Evolutionary conservation across 2,888 invertebrate genomes (phyloP).

Genomic region (Lamellibrachia satsuma): DNA sequence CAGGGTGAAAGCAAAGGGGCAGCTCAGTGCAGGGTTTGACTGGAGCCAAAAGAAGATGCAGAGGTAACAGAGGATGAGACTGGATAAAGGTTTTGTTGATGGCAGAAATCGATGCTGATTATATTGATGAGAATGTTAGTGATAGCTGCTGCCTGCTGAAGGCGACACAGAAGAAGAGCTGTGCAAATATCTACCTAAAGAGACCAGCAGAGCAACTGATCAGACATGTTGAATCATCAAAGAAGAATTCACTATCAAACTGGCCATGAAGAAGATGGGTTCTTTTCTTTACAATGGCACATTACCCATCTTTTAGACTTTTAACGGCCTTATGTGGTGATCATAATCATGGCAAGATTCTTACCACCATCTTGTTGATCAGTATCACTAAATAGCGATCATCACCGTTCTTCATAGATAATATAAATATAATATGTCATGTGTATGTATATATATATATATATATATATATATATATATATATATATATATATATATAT

Average conservation of each 20-base stretch:
- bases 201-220: background rate
- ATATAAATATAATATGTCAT: too few relatives aligned
- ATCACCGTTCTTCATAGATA: too few relatives aligned
- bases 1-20: background rate
- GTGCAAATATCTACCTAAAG: background rate
- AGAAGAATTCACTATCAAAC: background rate
- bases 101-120: background rate
- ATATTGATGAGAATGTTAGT: background rate
- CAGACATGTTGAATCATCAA: background rate
- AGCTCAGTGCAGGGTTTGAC: background rate
- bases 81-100: background rate
- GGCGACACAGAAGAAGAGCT: background rate
- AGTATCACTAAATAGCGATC: too few relatives aligned
- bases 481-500: too few relatives aligned
- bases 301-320: too few relatives aligned
- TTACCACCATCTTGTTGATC: too few relatives aligned
- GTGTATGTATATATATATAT: too few relatives aligned
- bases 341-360: too few relatives aligned
- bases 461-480: too few relatives aligned
- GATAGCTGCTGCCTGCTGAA: background rate
- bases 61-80: background rate
- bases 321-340: too few relatives aligned
- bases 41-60: background rate
- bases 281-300: too few relatives aligned
- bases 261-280: background rate